Evolutionary conservation across 2,113 vertebrate species (phyloP).

Genomic region (Dinomys branickii): DNA sequence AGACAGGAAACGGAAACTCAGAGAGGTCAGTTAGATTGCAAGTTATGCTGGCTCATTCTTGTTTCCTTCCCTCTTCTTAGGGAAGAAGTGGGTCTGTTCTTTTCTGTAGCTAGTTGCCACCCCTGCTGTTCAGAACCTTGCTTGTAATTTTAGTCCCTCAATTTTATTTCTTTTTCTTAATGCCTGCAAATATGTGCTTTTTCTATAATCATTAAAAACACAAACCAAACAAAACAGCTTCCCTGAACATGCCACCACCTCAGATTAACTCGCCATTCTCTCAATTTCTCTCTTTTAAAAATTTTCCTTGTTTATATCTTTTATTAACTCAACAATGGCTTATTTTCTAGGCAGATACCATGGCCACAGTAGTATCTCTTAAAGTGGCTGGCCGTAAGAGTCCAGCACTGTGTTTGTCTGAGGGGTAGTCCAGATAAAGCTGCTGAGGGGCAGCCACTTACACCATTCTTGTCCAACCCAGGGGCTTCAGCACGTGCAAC

Average conservation of each 20-base stretch:
- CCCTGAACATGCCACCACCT: background rate
- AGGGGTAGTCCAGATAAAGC: background rate
- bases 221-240: background rate
- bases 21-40: background rate
- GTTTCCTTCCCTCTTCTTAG: constrained; percentile 55
- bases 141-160: background rate
- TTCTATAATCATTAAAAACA: background rate
- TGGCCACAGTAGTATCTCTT: background rate
- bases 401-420: background rate
- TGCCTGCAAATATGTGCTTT: background rate
- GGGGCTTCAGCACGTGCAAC: background rate
- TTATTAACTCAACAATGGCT: background rate
- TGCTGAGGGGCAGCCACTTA: too few species aligned
- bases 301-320: background rate
- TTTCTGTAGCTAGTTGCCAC: background rate
- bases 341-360: background rate
- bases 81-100: background rate
- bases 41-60: constrained; percentile 8
- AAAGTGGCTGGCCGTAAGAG: background rate
- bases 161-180: background rate
- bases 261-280: background rate
- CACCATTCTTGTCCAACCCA: background rate
- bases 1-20: constrained; percentile 26
- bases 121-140: background rate
- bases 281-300: background rate